Conservation (phyloP, 2,888 invertebrate genomes). For the Spilarctia lutea region DNA sequence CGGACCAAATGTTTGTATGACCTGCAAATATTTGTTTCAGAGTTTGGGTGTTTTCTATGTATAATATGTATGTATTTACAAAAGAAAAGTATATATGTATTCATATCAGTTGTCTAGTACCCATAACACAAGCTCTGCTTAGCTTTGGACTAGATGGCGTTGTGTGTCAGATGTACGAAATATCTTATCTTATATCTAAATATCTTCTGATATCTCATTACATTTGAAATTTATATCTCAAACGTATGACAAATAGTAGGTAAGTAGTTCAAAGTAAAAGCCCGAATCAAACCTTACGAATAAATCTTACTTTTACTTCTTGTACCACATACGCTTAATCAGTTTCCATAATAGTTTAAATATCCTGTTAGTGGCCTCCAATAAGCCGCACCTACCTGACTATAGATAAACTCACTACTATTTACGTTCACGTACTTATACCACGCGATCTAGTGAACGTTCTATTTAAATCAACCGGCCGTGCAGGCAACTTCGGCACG, state of each 20-base stretch:
- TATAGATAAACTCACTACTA: slow-evolving; percentile 19
- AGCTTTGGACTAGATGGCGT: too few species aligned
- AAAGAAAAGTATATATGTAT: too few species aligned
- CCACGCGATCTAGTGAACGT: slow-evolving; percentile 52
- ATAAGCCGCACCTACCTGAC: slow-evolving; percentile 12
- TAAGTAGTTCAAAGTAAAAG: neutral
- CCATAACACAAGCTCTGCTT: too few species aligned
- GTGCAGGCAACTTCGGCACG: slow-evolving; percentile 62
- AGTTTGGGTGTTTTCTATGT: too few species aligned
- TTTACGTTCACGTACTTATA: slow-evolving; percentile 36
- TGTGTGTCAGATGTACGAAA: too few species aligned
- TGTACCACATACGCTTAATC: neutral
- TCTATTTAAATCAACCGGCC: slow-evolving; percentile 67
- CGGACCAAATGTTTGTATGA: too few species aligned
- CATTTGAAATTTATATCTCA: too few species aligned
- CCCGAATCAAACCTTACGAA: neutral
- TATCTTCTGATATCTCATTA: too few species aligned
- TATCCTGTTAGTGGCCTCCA: slow-evolving; percentile 7
- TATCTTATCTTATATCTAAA: too few species aligned
- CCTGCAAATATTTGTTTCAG: too few species aligned
- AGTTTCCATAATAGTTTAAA: slow-evolving; percentile 4
- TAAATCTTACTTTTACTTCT: neutral
- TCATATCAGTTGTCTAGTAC: too few species aligned
- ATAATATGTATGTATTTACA: too few species aligned
- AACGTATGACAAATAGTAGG: neutral